phyloP scores from a whole-genome alignment of 2,888 invertebrate species.

The Smittia sp. region DNA sequence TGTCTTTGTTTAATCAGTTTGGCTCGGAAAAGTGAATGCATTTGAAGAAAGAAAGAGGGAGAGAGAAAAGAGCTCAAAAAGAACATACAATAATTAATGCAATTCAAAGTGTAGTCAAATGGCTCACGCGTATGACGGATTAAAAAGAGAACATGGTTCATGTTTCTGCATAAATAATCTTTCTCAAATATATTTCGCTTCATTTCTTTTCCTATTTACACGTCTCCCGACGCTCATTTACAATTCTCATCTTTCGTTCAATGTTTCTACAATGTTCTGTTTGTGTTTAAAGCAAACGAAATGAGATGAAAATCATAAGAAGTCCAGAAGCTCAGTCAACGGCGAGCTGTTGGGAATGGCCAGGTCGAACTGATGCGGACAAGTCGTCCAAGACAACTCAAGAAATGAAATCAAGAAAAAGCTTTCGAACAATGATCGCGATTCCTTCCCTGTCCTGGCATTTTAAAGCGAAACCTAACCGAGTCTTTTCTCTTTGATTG shows the following conservation, averaged over 20 bases:
- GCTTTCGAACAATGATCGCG: conserved; percentile 39
- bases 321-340: conserved; percentile 21
- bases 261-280: not conserved
- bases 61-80: conserved; percentile 35
- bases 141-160: conserved; percentile 33
- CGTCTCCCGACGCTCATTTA: conserved; percentile 15
- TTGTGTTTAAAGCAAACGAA: conserved; percentile 23
- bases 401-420: conserved; percentile 6
- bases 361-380: not conserved
- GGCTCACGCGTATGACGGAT: not conserved
- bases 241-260: conserved; percentile 27
- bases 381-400: not conserved
- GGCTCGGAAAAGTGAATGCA: conserved; percentile 27
- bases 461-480: not conserved
- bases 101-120: conserved; percentile 21
- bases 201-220: conserved; percentile 22
- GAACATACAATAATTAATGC: conserved; percentile 25
- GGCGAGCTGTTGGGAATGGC: conserved; percentile 12
- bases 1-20: conserved; percentile 16
- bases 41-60: conserved; percentile 19
- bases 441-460: conserved; percentile 30
- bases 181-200: conserved; percentile 29
- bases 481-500: not conserved
- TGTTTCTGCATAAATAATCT: conserved; percentile 31
- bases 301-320: not conserved